phyloP scores from a whole-genome alignment of 1,140 invertebrate genomes.

The Ylistrum balloti region DNA sequence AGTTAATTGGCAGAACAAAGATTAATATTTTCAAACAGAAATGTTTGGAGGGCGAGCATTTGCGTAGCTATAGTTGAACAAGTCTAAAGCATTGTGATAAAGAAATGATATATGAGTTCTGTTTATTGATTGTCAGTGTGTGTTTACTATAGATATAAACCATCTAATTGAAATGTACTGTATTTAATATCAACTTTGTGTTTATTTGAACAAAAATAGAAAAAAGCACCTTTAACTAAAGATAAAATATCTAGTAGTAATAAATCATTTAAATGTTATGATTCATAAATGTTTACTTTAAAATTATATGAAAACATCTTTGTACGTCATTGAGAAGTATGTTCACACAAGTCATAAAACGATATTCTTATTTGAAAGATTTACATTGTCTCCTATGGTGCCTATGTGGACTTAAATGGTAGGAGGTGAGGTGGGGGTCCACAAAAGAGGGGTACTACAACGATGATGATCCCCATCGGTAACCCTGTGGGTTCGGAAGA shows the following conservation, averaged over 20 bases:
- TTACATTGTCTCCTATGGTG: too few relatives aligned
- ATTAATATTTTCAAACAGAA: not conserved
- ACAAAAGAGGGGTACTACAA: too few relatives aligned
- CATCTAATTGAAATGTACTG: not conserved
- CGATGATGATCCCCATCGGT: too few relatives aligned
- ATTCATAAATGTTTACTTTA: not conserved
- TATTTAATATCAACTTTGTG: not conserved
- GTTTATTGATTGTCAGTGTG: not conserved
- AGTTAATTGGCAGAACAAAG: not conserved
- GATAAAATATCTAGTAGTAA: not conserved
- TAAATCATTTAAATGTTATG: not conserved
- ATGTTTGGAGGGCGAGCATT: not conserved
- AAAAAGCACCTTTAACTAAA: not conserved
- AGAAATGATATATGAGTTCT: not conserved
- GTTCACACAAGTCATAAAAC: too few relatives aligned
- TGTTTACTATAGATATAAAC: not conserved
- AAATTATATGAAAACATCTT: not conserved
- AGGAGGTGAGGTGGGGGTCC: too few relatives aligned
- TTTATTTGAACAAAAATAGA: not conserved
- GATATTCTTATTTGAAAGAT: too few relatives aligned
- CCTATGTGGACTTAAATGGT: too few relatives aligned
- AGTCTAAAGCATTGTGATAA: not conserved
- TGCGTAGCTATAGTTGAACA: not conserved
- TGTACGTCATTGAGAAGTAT: too few relatives aligned
- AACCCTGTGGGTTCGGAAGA: too few relatives aligned